Evolutionary conservation across 2,797 vertebrate genomes (phyloP), one percentile per base, ranked within the genome.

Genomic region (Pangasius larnaudii): DNA sequence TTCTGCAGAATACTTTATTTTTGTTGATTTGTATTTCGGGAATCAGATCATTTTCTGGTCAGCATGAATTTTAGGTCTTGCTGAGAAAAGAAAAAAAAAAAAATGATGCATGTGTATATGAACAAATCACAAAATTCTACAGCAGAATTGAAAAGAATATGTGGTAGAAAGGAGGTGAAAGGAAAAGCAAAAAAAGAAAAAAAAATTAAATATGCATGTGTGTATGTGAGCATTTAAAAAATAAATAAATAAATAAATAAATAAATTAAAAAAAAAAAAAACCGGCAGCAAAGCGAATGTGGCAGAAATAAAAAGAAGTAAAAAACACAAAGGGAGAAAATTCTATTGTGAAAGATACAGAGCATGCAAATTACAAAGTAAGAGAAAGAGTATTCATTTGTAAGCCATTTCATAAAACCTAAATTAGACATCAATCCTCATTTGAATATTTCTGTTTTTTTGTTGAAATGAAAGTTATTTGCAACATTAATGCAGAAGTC

Each of bases 401-500:
- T 67, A 81, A 86, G 78, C 39, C 77, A 81, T 81, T 88, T 82
- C 58, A 85, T 27, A 51, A 87, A 77, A 42, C 18, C 63, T 18
- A 78, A 79, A 74, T 84, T 86, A 88, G 90, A 89, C 85, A 89
- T 85, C 59, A 42, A 56, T 65, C 84, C 18, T 92, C 92, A 86
- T 87, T 89, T 90, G 88, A 92, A 92, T 86, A 63, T 53, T 33
- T 90, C 77, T 89, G 90, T 90, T 88, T 42, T 92, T 93, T 92
- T 91, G 89, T 90, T 91, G 88, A 69, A 92, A 93, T 77, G 89
- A 89, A 84, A 90, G 91, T 69, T 89, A 49, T 78, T 85, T 91
- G 90, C 92, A 90, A 67, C 91, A 90, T 93, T 92, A 88, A 91
- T 53, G 89, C 90, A 92, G 91, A 92, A 94, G 92, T 94, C 92